These are phyloP conservation scores for Mastigias papua DNA, from an alignment of 30 jellyfish, hydroid and myxozoan genomes.

Conservation along the genomic window DNA sequence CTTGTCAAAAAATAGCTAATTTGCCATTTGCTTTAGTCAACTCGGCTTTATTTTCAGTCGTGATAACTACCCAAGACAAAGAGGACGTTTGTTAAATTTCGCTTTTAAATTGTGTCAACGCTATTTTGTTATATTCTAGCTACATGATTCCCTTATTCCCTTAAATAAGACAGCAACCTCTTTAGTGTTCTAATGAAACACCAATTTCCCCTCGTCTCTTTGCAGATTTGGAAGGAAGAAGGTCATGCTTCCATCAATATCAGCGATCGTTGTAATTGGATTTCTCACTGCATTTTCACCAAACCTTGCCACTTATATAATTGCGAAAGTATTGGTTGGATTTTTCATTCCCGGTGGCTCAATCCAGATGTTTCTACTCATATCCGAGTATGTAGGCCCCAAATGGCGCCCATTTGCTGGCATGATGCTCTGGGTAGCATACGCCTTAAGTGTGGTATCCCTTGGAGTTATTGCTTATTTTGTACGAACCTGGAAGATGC, in stretches of 20 bases:
- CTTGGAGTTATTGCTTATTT: constrained; percentile 91
- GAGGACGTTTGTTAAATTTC: no score
- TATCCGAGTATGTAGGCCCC: constrained; percentile 86
- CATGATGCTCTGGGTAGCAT: constrained; percentile 61
- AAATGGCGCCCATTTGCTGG: constrained; percentile 91
- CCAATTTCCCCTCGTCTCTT: neutral
- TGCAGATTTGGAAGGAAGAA: constrained; percentile 77
- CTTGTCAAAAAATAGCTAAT: no score
- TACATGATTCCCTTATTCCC: no score
- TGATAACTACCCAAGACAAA: no score
- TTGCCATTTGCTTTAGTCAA: no score
- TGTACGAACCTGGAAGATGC: constrained; percentile 82
- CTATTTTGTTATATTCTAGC: no score
- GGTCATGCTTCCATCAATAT: constrained; percentile 67
- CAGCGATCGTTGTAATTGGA: constrained; percentile 46
- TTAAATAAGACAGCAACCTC: no score
- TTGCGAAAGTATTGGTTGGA: constrained; percentile 67
- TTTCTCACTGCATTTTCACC: constrained; percentile 77
- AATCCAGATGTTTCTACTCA: constrained; percentile 72
- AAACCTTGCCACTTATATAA: constrained; percentile 55
- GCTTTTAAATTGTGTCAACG: no score
- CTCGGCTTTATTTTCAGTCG: no score
- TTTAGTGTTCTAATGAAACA: no score
- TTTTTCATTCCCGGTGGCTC: constrained; percentile 81
- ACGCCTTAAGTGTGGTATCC: constrained; percentile 56